Conservation (phyloP, 2,888 invertebrate species). For the Eupithecia subumbrata region DNA sequence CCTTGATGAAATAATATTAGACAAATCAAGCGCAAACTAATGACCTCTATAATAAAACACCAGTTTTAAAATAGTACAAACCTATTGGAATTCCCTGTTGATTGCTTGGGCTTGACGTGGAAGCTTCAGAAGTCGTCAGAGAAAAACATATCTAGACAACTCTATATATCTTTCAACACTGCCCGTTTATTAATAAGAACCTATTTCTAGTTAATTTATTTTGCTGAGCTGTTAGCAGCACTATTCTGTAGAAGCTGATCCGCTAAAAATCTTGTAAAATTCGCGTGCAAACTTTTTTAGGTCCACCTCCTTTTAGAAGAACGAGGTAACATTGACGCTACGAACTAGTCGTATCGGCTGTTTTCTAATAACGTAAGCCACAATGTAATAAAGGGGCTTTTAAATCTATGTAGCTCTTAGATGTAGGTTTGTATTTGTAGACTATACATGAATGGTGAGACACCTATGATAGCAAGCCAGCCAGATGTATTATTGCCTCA, state of each 20-base stretch:
- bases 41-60: constrained; percentile 34
- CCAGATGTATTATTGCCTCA: not conserved
- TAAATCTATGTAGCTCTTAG: constrained; percentile 17
- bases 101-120: constrained; percentile 40
- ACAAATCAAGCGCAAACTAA: constrained; percentile 31
- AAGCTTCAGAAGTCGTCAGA: constrained; percentile 38
- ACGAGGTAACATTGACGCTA: not conserved
- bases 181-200: constrained; percentile 32
- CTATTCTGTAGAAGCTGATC: not conserved
- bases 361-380: not conserved
- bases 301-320: not conserved
- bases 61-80: constrained; percentile 27
- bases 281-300: not conserved
- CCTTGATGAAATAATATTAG: constrained; percentile 27
- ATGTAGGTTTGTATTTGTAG: constrained; percentile 6
- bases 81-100: constrained; percentile 34
- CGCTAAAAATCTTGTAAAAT: not conserved
- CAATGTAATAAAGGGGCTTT: not conserved
- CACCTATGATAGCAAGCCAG: not conserved
- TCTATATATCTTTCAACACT: constrained; percentile 42
- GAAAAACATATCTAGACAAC: constrained; percentile 33
- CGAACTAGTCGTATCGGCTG: not conserved
- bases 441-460: not conserved
- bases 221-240: constrained; percentile 13
- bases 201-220: constrained; percentile 8